These are phyloP conservation scores for Pyrgilauda ruficollis DNA, from an alignment of 2,113 vertebrate species.

Conservation along the genomic window DNA sequence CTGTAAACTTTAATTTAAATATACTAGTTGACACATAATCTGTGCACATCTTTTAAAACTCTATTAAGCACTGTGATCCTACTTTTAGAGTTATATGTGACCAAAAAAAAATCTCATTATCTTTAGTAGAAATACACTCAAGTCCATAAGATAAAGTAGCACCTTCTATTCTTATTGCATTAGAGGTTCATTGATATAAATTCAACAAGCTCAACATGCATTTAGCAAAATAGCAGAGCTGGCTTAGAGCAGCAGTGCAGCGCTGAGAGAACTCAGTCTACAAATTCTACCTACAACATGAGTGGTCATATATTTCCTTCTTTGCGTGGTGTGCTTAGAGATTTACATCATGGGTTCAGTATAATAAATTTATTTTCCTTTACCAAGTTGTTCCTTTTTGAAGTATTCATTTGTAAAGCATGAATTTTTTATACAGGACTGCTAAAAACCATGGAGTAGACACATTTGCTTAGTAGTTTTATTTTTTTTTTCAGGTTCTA, in stretches of 20 bases:
- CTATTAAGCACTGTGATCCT: background rate
- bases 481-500: constrained; percentile 75
- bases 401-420: constrained; percentile 58
- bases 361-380: constrained; percentile 47
- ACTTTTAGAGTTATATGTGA: background rate
- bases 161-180: background rate
- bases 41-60: background rate
- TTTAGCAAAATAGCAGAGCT: background rate
- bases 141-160: background rate
- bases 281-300: background rate
- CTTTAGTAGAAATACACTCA: background rate
- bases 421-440: constrained; percentile 19
- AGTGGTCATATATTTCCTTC: constrained; percentile 3
- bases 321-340: background rate
- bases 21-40: background rate
- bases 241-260: background rate
- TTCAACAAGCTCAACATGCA: background rate
- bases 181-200: background rate
- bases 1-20: background rate
- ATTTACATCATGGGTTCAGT: constrained; percentile 49
- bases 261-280: background rate
- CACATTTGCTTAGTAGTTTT: constrained; percentile 73
- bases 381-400: constrained; percentile 37
- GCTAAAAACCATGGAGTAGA: constrained; percentile 65
- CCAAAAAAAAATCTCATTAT: background rate